Evolutionary conservation across 2,113 vertebrate genomes (phyloP).

Genomic region (Glareola pratincola): DNA sequence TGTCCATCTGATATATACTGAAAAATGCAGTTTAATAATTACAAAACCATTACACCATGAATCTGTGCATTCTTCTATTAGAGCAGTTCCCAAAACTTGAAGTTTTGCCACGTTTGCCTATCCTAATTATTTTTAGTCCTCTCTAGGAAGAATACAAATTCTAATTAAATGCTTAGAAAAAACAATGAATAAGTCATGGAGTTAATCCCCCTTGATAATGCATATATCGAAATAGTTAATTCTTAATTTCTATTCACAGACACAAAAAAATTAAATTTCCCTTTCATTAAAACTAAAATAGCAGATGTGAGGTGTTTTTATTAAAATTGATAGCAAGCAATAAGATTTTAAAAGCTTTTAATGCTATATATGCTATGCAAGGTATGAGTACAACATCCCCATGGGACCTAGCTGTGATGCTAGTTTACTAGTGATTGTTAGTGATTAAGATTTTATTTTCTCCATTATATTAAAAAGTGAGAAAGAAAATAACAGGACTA

Average conservation of each 20-base stretch:
- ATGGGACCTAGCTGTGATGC: neutral
- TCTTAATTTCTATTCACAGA: slow-evolving; percentile 23
- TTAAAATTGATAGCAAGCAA: neutral
- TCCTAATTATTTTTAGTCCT: neutral
- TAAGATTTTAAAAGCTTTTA: neutral
- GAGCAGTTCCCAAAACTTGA: neutral
- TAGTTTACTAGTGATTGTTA: neutral
- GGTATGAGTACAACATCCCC: neutral
- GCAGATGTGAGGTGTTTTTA: neutral
- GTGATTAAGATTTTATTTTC: slow-evolving; percentile 13
- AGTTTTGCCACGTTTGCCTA: neutral
- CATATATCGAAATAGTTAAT: neutral
- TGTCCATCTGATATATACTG: neutral
- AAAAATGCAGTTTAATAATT: neutral
- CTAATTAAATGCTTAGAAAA: slow-evolving; percentile 34
- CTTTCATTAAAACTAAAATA: slow-evolving; percentile 20
- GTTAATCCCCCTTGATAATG: slow-evolving; percentile 6
- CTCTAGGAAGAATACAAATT: slow-evolving; percentile 30
- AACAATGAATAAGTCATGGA: slow-evolving; percentile 15
- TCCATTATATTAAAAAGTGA: slow-evolving; percentile 11
- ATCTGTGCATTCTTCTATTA: neutral
- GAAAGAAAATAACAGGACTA: neutral
- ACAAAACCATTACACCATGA: neutral
- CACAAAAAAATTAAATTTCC: neutral
- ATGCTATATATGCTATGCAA: neutral